These are phyloP conservation scores for Pristionchus maxplancki DNA, from an alignment of 2,888 invertebrate species.

Conservation along the genomic window DNA sequence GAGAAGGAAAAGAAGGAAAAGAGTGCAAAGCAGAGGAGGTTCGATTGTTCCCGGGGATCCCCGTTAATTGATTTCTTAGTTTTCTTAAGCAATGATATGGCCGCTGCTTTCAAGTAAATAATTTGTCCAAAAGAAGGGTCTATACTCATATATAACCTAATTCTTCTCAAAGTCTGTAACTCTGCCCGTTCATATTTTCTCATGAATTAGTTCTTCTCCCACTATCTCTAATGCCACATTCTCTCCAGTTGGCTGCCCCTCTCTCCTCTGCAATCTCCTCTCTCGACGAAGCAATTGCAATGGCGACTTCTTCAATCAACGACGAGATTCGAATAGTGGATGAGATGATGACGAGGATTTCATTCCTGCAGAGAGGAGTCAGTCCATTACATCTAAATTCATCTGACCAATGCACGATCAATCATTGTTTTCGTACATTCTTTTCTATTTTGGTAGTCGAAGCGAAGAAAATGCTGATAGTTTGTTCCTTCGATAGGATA, in stretches of 20 bases:
- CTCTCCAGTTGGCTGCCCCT: not conserved
- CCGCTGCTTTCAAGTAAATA: too few species aligned
- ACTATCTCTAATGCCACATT: not conserved
- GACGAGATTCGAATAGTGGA: slow-evolving; percentile 37
- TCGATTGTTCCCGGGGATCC: not conserved
- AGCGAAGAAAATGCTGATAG: too few species aligned
- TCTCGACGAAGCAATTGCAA: not conserved
- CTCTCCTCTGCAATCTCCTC: slow-evolving; percentile 39
- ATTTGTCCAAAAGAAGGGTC: too few species aligned
- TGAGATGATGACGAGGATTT: slow-evolving; percentile 50
- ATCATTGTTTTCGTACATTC: too few species aligned
- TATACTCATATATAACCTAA: too few species aligned
- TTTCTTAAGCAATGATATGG: too few species aligned
- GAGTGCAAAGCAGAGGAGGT: slow-evolving; percentile 15
- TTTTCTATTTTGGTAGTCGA: too few species aligned
- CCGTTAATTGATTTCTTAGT: not conserved
- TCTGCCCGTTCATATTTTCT: too few species aligned
- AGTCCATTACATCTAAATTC: not conserved
- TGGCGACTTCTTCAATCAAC: slow-evolving; percentile 21
- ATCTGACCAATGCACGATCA: too few species aligned
- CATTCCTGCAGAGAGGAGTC: slow-evolving; percentile 50
- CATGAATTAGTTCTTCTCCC: not conserved
- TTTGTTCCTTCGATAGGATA: too few species aligned
- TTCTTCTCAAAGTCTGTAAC: too few species aligned
- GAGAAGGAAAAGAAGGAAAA: slow-evolving; percentile 20